Evolutionary conservation across 64 coral and sea anemone species (phyloP), one percentile per base, ranked within the genome.

Genomic region (Stichodactyla helianthus): DNA sequence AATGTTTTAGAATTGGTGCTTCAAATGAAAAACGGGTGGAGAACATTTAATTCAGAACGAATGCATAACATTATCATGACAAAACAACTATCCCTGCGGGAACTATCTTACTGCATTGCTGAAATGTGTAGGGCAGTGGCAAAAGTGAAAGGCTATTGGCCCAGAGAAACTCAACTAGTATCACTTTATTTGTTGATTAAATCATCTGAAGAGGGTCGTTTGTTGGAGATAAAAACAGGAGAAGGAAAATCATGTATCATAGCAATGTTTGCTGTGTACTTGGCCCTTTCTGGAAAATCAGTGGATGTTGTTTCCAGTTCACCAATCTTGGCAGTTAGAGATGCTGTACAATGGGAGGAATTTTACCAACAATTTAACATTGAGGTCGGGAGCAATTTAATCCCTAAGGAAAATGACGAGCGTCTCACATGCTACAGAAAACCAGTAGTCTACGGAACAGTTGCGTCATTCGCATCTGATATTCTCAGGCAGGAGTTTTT

Each of bases 201-300:
- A 74, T 74, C 70, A 65, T 85, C 12, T 67, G n/a, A 86, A 9
- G 53, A 63, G 52, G 62, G 62, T 16, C 63, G 54, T 10, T 70
- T 86, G 61, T 18, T 86, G 63, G 84, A 86, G 53, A 74, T 86
- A 70, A 54, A 70, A 20, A 86, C 84, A 23, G 84, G 84, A 86
- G 84, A 86, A 86, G 84, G 84, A 70, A 86, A 86, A 52, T 71
- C 84, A 3, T 86, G 84, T 53, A 70, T 86, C 62, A 54, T 86
- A 71, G 84, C 84, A 6, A 86, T 86, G 84, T 86, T 86, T 52
- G 84, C 84, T 54, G 84, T 31, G 60, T 25, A 71, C 7, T 63
- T 63, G n/a, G 84, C 59, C 52, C 50, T 86, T 8, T 71, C 50
- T 15, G 63, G 84, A 70, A 70, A 63, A 68, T 71, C 63, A 74